Evolutionary conservation across 2,888 invertebrate genomes (phyloP).

Genomic region (Luffia ferchaultella): DNA sequence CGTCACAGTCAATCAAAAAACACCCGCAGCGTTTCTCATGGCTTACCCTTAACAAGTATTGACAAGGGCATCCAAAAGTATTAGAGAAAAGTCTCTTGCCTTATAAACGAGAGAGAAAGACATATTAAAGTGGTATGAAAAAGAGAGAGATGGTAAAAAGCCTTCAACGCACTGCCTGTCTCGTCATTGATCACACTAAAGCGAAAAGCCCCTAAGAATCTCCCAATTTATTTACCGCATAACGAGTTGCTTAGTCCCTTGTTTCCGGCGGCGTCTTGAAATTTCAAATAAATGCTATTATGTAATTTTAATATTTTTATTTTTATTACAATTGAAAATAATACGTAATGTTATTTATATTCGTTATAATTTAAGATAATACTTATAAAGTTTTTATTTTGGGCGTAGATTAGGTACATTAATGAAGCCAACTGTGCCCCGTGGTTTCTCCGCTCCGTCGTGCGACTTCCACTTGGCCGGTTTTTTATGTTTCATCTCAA

Average conservation of each 20-base stretch:
- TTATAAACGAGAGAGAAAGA: not conserved
- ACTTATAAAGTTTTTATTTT: no score
- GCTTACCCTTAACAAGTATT: not conserved
- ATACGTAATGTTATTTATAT: no score
- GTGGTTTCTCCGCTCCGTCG: no score
- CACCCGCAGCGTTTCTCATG: not conserved
- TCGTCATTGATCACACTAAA: slow-evolving; percentile 2
- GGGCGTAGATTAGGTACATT: no score
- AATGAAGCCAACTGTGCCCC: no score
- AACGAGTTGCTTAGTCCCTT: not conserved
- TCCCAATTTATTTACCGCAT: slow-evolving; percentile 3
- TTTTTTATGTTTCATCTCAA: no score
- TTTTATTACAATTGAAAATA: no score
- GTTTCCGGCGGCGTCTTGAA: not conserved
- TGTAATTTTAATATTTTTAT: not conserved
- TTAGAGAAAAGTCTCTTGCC: not conserved
- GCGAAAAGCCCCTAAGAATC: slow-evolving; percentile 4
- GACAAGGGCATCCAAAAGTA: not conserved
- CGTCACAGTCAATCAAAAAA: not conserved
- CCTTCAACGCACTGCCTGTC: not conserved
- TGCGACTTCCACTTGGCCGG: no score
- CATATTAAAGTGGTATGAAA: not conserved
- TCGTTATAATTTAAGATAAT: no score
- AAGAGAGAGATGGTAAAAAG: not conserved
- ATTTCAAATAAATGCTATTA: not conserved